Evolutionary conservation across 2,888 invertebrate species (phyloP), one percentile per base, ranked within the genome.

Genomic region (Megalurothrips usitatus): DNA sequence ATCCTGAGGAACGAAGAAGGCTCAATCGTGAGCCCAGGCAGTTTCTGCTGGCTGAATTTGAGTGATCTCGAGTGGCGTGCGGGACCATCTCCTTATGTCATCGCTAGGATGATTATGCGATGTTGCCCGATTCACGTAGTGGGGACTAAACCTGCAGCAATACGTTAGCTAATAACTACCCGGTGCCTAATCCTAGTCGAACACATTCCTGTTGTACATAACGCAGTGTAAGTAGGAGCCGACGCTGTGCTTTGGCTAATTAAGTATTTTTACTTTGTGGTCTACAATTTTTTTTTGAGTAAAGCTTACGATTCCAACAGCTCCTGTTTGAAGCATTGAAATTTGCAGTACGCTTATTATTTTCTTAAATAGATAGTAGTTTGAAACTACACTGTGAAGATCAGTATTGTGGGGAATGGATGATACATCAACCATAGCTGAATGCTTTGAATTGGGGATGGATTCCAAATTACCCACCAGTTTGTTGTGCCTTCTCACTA

Each of bases 231-330:
- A 12, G 23, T 26, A 12, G 23, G 4, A 12, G 26, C 68, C 26
- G 68, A 75, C 23, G 68, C 68, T 75, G 68, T 26, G 68, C 68
- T 75, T 75, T 26, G 68, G 68, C 68, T 75, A 23, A 26, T 75
- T 26, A 26, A 23, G 6, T 75, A 75, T 26, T 23, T 75, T 75
- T 75, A 75, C 10, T 75, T 26, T 75, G 26, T 23, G 23, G 12
- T 23, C 23, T 23, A 26, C 23, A 0, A 14, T 19, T 19, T 68
- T 19, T 63, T 9, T 19, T 68, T 23, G 23, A 8, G 58, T 68
- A 68, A 23, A 23, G 17, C 34, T 43, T 43, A 43, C 34, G 6
- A 43, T 43, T 6, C 3, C 34, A 43, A 43, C 34, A 43, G 34
- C 34, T 43, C 34, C 34, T 4, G 34, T 43, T 43, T 43, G 34